A percentile compares a stretch with the other conserved stretches of the same genome.
Evolutionary conservation across 2,113 vertebrate species (phyloP).

Genomic region (Galeopterus variegatus): DNA sequence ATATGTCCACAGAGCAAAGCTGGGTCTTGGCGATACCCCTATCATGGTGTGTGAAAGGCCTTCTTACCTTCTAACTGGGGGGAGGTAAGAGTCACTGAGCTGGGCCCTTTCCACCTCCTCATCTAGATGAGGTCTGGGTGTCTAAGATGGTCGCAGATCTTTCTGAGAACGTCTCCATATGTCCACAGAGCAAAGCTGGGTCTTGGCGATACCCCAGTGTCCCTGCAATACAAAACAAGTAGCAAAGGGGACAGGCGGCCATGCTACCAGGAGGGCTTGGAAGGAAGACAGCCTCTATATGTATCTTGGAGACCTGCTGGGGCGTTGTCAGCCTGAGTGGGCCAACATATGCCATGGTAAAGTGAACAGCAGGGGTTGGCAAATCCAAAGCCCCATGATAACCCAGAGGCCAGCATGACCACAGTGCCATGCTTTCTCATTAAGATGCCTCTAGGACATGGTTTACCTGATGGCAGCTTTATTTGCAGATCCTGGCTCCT

Average conservation of each 20-base stretch:
- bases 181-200: neutral
- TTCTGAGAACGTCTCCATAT: neutral
- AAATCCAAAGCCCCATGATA: constrained; percentile 56
- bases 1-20: neutral
- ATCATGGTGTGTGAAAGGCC: neutral
- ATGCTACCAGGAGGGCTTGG: constrained; percentile 13
- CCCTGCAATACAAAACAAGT: neutral
- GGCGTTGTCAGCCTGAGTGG: constrained; percentile 24
- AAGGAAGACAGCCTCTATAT: constrained; percentile 73
- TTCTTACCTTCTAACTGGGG: neutral
- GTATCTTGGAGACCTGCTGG: constrained; percentile 74
- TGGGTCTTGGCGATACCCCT: no score
- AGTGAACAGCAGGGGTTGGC: constrained; percentile 81
- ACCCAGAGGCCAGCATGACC: constrained; percentile 69
- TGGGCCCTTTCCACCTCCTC: neutral
- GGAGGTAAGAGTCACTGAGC: neutral
- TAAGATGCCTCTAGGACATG: constrained; percentile 41
- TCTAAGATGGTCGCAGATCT: neutral
- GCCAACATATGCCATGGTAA: constrained; percentile 81
- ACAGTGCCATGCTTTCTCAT: constrained; percentile 10
- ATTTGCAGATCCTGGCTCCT: constrained; percentile 75
- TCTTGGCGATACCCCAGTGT: neutral
- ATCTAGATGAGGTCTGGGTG: neutral
- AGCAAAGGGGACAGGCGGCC: constrained; percentile 8
- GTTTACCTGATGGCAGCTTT: constrained; percentile 52